These are phyloP conservation scores for Drosophila murphyi DNA, from an alignment of 1,140 invertebrate genomes.

Conservation along the genomic window DNA sequence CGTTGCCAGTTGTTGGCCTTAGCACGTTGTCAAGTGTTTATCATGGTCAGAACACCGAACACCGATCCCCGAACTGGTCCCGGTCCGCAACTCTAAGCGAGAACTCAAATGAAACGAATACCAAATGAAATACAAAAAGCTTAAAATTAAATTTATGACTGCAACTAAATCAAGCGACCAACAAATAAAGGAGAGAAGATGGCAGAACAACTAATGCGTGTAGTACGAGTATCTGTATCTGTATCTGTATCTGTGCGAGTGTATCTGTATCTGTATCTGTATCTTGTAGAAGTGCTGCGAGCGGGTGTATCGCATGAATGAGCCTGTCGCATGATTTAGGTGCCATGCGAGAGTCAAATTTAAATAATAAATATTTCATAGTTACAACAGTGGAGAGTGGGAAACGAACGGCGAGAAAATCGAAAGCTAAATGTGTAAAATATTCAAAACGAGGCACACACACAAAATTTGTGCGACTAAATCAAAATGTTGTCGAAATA, in stretches of 20 bases:
- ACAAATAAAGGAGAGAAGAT: slow-evolving; percentile 42
- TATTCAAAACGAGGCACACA: slow-evolving; percentile 61
- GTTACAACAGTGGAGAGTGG: slow-evolving; percentile 45
- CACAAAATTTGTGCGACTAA: slow-evolving; percentile 63
- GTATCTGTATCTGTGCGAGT: background rate
- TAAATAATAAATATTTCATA: slow-evolving; percentile 82
- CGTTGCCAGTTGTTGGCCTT: slow-evolving; percentile 63
- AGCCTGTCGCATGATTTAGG: slow-evolving; percentile 76
- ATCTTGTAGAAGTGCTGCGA: slow-evolving; percentile 42
- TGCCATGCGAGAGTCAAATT: slow-evolving; percentile 68
- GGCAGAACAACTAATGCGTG: slow-evolving; percentile 25
- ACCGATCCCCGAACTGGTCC: slow-evolving; percentile 16
- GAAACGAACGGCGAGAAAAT: slow-evolving; percentile 61
- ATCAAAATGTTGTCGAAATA: slow-evolving; percentile 81
- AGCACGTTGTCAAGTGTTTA: slow-evolving; percentile 82
- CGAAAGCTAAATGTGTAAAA: slow-evolving; percentile 68
- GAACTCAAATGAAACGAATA: slow-evolving; percentile 43
- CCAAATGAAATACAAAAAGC: slow-evolving; percentile 76
- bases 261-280: slow-evolving; percentile 48
- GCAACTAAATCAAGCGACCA: slow-evolving; percentile 77
- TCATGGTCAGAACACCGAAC: slow-evolving; percentile 55
- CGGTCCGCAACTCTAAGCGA: slow-evolving; percentile 8
- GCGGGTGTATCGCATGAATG: slow-evolving; percentile 48
- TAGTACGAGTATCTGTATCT: slow-evolving; percentile 13
- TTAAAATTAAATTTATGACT: slow-evolving; percentile 81